Evolutionary conservation across 2,888 invertebrate genomes (phyloP).

Genomic region (Rhingia rostrata): DNA sequence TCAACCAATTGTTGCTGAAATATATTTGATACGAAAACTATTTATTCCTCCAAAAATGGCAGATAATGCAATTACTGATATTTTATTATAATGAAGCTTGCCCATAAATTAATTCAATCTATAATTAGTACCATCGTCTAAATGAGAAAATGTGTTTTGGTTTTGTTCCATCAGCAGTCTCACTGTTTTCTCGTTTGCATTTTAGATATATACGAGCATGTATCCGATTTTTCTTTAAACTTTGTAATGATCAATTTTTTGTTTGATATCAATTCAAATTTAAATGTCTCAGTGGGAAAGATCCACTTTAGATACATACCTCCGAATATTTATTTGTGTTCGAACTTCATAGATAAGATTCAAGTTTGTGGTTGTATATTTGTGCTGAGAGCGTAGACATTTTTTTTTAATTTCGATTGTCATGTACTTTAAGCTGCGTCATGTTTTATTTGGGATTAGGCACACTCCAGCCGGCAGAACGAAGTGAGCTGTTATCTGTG

Average conservation of each 20-base stretch:
- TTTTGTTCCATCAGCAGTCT: neutral
- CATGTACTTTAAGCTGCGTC: constrained; percentile 8
- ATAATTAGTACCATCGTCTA: constrained; percentile 11
- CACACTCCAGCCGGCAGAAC: neutral
- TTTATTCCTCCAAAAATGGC: constrained; percentile 18
- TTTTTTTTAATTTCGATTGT: constrained; percentile 1
- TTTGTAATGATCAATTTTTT: neutral
- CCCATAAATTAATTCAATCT: constrained; percentile 1
- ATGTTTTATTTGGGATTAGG: neutral
- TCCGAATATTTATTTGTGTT: neutral
- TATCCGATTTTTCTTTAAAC: neutral
- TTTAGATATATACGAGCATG: neutral
- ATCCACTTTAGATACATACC: neutral
- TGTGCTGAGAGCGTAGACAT: neutral
- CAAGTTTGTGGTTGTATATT: constrained; percentile 11
- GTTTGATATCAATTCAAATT: neutral
- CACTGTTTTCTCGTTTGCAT: neutral
- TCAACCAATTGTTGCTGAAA: constrained; percentile 13
- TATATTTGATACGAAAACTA: constrained; percentile 3
- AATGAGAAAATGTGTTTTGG: neutral
- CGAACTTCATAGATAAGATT: neutral
- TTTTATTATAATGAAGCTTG: constrained; percentile 27
- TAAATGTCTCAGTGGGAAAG: neutral
- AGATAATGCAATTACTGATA: constrained; percentile 4
- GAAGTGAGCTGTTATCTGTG: constrained; percentile 7